Percentiles rank a stretch among this genome's conserved stretches.
Evolutionary conservation across 2,888 invertebrate species (phyloP).

Genomic region (Thumatha senex): DNA sequence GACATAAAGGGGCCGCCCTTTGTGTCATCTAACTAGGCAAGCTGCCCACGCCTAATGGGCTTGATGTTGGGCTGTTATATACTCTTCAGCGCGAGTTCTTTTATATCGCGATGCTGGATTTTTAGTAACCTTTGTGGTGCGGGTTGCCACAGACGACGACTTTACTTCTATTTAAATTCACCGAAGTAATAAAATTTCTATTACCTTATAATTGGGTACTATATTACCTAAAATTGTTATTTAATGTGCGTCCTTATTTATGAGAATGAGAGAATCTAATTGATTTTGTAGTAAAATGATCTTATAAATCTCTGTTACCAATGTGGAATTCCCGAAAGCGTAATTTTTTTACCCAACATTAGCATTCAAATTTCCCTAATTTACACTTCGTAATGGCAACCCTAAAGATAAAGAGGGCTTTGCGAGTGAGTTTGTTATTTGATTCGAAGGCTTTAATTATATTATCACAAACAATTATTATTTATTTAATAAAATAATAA

Average conservation of each 20-base stretch:
- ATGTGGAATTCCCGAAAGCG: conserved; percentile 41
- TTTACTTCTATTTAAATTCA: not conserved
- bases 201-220: conserved; percentile 23
- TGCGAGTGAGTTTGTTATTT: not conserved
- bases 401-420: conserved; percentile 10
- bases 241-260: not conserved
- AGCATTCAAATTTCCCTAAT: conserved; percentile 49
- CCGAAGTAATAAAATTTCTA: conserved; percentile 10
- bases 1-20: too few relatives aligned
- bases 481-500: too few relatives aligned
- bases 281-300: conserved; percentile 33
- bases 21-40: too few relatives aligned
- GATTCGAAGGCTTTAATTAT: not conserved
- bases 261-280: conserved; percentile 18
- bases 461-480: too few relatives aligned
- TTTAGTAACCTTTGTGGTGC: too few relatives aligned
- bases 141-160: too few relatives aligned
- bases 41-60: too few relatives aligned
- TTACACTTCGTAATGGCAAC: conserved; percentile 49
- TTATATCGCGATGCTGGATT: too few relatives aligned
- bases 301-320: conserved; percentile 39
- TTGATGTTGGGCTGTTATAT: too few relatives aligned
- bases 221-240: conserved; percentile 12
- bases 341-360: conserved; percentile 40
- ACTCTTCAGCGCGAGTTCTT: too few relatives aligned